Evolutionary conservation across 2,888 invertebrate species (phyloP), one percentile per base, ranked within the genome.

Genomic region (Hyalella azteca): DNA sequence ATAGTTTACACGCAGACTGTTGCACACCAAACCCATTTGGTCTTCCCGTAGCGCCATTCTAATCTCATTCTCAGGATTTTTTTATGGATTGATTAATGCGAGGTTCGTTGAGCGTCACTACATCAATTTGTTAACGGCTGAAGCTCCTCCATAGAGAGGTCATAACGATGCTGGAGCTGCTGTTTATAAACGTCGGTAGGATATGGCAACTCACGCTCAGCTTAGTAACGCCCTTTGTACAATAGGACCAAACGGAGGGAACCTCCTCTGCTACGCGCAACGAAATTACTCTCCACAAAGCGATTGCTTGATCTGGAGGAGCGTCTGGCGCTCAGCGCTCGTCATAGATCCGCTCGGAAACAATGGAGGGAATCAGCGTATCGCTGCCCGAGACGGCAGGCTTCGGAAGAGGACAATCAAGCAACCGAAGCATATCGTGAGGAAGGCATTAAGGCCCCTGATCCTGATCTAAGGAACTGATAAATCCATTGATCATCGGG

Each of bases 221-320:
- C 66, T 36, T 19, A 36, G 32, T 36, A 19, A 36, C 66, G 66
- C n/a, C 13, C 15, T 9, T 11, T 22, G 66, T 4, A 66, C 66
- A 66, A 66, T 7, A 29, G 2, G 22, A 1, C 32, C 22, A 32
- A 59, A 59, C 2, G 13, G 36, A 66, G 66, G 29, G 36, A 66
- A 29, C 36, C 32, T 11, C 32, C 39, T 15, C 32, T 32, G 66
- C n/a, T n/a, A n/a, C 13, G 66, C n/a, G 19, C 13, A 19, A 32
- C 19, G 36, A 66, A 66, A 66, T 66, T 32, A 66, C 66, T 66
- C 66, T 36, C 66, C 32, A 66, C 66, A 66, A 66, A 66, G 66
- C 29, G 32, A 66, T 66, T 66, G 66, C 66, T 66, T 66, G 66
- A 36, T 36, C 19, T 54, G 66, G 19, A 7, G 22, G 36, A 15